Conservation (phyloP, 2,888 invertebrate species). For the Lasius fuliginosus region DNA sequence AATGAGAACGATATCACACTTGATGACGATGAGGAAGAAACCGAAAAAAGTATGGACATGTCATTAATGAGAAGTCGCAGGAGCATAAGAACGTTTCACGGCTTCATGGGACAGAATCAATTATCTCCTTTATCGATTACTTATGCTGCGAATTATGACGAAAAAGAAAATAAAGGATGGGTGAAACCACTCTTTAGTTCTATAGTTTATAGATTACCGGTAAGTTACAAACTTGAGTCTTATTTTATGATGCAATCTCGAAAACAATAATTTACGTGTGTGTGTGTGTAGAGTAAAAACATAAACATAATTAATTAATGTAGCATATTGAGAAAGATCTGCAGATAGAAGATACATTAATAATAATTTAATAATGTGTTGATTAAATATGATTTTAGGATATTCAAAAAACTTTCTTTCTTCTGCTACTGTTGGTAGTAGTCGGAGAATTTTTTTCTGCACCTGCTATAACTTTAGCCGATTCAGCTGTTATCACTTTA, state of each 20-base stretch:
- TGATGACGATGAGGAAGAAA: constrained; percentile 60
- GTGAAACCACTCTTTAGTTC: constrained; percentile 97
- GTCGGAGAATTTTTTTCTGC: constrained; percentile 99
- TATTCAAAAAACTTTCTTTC: constrained; percentile 98
- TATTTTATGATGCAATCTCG: neutral
- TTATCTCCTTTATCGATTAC: constrained; percentile 92
- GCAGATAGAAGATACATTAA: neutral
- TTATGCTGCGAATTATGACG: constrained; percentile 92
- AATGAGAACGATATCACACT: constrained; percentile 68
- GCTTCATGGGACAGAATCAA: constrained; percentile 90
- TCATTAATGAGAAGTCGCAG: constrained; percentile 74
- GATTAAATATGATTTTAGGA: constrained; percentile 87
- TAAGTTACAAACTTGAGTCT: constrained; percentile 70
- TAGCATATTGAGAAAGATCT: neutral
- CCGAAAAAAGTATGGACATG: constrained; percentile 62
- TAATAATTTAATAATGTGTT: constrained; percentile 1
- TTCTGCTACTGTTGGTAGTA: constrained; percentile 96
- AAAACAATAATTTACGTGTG: neutral
- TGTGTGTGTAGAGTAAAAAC: neutral
- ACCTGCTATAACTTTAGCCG: constrained; percentile 97
- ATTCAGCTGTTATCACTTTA: constrained; percentile 95
- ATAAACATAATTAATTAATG: neutral
- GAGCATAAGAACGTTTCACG: constrained; percentile 61
- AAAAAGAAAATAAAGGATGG: constrained; percentile 90
- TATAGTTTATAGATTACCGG: constrained; percentile 93